These are phyloP conservation scores for Rhodeus uyekii DNA, from an alignment of 2,797 vertebrate species.

Conservation along the genomic window DNA sequence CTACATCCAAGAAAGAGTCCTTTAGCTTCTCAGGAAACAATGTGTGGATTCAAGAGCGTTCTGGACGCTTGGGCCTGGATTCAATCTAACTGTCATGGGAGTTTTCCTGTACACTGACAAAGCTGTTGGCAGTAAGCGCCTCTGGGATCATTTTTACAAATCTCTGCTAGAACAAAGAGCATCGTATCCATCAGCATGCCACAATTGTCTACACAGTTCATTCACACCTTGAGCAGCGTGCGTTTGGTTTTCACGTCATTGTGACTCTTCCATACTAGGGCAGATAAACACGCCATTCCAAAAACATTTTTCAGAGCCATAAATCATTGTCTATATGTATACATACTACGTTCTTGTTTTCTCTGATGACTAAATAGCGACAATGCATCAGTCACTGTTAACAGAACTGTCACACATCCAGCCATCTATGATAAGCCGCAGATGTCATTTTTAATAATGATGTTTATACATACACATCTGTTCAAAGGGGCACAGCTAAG, in stretches of 20 bases:
- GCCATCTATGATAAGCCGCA: conserved; percentile 41
- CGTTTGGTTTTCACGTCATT: conserved; percentile 33
- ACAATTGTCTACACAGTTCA: conserved; percentile 32
- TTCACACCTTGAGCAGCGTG: conserved; percentile 30
- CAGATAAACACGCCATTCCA: conserved; percentile 24
- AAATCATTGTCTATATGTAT: conserved; percentile 58
- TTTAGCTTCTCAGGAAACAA: conserved; percentile 50
- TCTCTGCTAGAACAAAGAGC: conserved; percentile 29
- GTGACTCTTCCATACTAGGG: conserved; percentile 20
- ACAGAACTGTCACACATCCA: conserved; percentile 54
- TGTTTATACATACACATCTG: conserved; percentile 53
- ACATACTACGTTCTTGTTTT: conserved; percentile 59
- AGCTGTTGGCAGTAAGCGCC: conserved; percentile 21
- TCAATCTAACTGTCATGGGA: conserved; percentile 51
- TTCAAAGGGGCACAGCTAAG: conserved; percentile 27
- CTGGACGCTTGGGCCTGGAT: conserved; percentile 48
- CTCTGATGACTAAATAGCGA: conserved; percentile 38
- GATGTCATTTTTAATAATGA: conserved; percentile 49
- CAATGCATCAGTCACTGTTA: conserved; percentile 29
- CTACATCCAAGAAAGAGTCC: conserved; percentile 50
- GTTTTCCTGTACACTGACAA: conserved; percentile 50
- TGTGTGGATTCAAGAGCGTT: conserved; percentile 41
- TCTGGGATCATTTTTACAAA: conserved; percentile 16
- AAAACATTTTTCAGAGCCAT: conserved; percentile 45
- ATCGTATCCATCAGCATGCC: conserved; percentile 11